These are phyloP conservation scores for Hyperoplus lanceolatus DNA, from an alignment of 2,797 vertebrate genomes.

Conservation along the genomic window DNA sequence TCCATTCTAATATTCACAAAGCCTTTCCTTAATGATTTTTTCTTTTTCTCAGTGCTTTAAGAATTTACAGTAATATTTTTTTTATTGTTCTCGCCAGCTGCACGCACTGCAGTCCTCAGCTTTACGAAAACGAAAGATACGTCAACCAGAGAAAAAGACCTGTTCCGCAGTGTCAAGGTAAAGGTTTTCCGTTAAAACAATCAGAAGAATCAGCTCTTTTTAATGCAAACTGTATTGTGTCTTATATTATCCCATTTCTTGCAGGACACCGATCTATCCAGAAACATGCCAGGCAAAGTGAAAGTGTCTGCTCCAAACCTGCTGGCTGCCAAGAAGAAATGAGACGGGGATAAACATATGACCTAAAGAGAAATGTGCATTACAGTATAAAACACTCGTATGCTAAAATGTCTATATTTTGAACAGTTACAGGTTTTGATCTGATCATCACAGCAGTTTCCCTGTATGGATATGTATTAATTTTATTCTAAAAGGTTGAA, in stretches of 20 bases:
- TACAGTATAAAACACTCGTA: not conserved
- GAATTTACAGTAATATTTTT: not conserved
- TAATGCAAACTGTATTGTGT: not conserved
- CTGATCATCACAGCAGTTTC: not conserved
- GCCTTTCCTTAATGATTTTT: too few species aligned
- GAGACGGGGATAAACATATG: not conserved
- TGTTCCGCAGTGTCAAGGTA: conserved; percentile 98
- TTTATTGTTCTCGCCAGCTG: conserved; percentile 83
- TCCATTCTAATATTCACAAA: not conserved
- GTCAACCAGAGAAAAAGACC: conserved; percentile 92
- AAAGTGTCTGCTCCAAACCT: conserved; percentile 98
- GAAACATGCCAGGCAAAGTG: conserved; percentile 97
- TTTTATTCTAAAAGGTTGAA: conserved; percentile 44
- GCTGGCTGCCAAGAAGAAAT: conserved; percentile 92
- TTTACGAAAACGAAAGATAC: conserved; percentile 95
- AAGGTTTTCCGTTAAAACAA: not conserved
- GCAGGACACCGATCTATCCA: conserved; percentile 94
- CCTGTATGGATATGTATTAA: not conserved
- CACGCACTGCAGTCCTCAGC: conserved; percentile 93
- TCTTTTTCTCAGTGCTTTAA: not conserved
- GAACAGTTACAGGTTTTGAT: too few species aligned
- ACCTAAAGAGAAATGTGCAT: not conserved
- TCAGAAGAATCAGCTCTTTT: too few species aligned
- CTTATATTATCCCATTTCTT: conserved; percentile 33
- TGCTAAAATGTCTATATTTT: too few species aligned